phyloP scores from a whole-genome alignment of 2,113 vertebrate genomes.

The Ornithorhynchus anatinus region DNA sequence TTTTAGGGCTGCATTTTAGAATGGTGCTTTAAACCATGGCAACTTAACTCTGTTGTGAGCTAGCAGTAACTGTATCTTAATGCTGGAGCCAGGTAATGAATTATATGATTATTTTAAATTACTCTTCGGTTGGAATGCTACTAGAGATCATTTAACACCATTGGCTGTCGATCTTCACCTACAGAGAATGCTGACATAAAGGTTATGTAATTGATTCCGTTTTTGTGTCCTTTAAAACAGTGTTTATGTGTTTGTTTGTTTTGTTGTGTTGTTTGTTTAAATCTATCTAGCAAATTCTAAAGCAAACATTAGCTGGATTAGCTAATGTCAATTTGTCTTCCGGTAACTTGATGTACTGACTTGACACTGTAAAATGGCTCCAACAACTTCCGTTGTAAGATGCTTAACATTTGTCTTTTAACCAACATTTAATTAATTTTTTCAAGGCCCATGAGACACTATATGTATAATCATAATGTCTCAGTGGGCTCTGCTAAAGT shows the following conservation, averaged over 20 bases:
- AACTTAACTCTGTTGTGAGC: neutral
- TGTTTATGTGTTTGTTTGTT: no score
- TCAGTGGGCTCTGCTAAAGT: neutral
- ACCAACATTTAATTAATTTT: slow-evolving; percentile 17
- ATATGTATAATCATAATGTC: neutral
- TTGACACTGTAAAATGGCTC: neutral
- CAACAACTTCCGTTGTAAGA: neutral
- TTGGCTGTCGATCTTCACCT: neutral
- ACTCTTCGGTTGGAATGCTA: slow-evolving; percentile 17
- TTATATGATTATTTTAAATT: slow-evolving; percentile 12
- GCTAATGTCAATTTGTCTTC: neutral
- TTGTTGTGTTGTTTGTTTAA: no score
- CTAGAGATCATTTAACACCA: neutral
- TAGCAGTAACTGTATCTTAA: slow-evolving; percentile 9
- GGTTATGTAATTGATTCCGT: neutral
- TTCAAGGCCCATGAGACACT: neutral
- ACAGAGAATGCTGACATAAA: neutral
- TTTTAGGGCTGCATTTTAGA: slow-evolving; percentile 37
- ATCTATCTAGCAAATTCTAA: neutral
- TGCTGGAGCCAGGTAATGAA: slow-evolving; percentile 28
- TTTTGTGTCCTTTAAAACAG: slow-evolving; percentile 10
- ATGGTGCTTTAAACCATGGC: slow-evolving; percentile 21
- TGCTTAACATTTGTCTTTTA: neutral
- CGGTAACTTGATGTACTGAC: neutral
- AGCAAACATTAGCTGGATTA: neutral